Conservation (phyloP, 2,113 vertebrate species). For the Amphilophus citrinellus region DNA sequence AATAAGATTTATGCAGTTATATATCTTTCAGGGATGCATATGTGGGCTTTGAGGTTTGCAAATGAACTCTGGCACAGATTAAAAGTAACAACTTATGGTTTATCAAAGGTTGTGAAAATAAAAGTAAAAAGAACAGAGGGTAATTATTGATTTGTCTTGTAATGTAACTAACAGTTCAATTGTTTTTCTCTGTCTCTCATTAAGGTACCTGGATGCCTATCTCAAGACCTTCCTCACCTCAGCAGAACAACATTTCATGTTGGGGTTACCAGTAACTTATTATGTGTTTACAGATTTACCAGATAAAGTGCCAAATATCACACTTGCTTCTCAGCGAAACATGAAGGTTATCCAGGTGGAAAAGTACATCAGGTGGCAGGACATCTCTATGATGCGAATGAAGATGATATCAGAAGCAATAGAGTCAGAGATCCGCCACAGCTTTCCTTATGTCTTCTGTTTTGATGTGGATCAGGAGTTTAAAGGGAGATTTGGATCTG, state of each 20-base stretch:
- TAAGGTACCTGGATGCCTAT: constrained; percentile 75
- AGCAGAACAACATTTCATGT: constrained; percentile 80
- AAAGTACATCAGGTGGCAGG: constrained; percentile 78
- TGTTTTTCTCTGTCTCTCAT: not conserved
- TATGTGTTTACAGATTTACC: constrained; percentile 82
- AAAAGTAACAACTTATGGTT: no score
- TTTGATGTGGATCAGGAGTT: constrained; percentile 82
- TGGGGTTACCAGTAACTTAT: constrained; percentile 76
- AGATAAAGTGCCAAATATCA: constrained; percentile 46
- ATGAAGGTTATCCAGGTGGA: constrained; percentile 60
- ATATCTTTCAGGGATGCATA: no score
- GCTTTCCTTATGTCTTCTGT: constrained; percentile 73
- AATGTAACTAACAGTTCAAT: no score
- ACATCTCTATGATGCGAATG: constrained; percentile 84
- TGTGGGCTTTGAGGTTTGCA: no score
- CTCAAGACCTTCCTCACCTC: constrained; percentile 75
- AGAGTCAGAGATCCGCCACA: constrained; percentile 49
- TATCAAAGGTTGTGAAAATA: no score
- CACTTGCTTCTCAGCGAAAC: constrained; percentile 38
- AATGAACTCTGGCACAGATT: no score
- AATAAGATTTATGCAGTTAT: no score
- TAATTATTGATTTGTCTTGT: no score
- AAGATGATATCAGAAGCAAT: constrained; percentile 62
- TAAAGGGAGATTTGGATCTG: constrained; percentile 72
- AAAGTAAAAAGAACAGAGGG: no score